A percentile compares a stretch with the other conserved stretches of the same genome.
phyloP scores from a whole-genome alignment of 2,888 invertebrate species.

The Noctuana brunneofusca region DNA sequence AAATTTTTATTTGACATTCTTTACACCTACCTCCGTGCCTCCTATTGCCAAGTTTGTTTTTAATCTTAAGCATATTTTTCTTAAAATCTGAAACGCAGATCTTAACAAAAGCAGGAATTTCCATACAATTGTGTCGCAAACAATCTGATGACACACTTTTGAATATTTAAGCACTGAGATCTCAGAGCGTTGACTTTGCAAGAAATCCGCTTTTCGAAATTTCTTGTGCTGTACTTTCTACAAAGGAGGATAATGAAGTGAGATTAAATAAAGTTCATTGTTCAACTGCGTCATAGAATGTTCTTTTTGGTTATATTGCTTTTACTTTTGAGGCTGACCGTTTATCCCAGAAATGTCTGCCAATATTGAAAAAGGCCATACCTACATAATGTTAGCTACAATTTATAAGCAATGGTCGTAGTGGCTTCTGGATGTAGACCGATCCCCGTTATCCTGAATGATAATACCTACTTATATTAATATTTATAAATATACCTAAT shows the following conservation, averaged over 20 bases:
- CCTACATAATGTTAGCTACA: too few relatives aligned
- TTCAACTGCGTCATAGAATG: background rate
- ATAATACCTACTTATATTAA: too few relatives aligned
- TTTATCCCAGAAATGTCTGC: background rate
- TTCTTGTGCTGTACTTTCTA: constrained; percentile 5
- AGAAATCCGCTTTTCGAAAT: constrained; percentile 5
- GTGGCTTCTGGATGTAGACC: too few relatives aligned
- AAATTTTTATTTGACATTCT: constrained; percentile 2
- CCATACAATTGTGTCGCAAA: constrained; percentile 28
- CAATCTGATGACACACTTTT: constrained; percentile 32
- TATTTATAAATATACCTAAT: too few relatives aligned
- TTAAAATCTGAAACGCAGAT: constrained; percentile 28
- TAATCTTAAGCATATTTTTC: constrained; percentile 24
- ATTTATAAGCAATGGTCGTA: too few relatives aligned
- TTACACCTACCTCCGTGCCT: background rate
- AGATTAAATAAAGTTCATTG: constrained; percentile 5
- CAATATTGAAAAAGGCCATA: too few relatives aligned
- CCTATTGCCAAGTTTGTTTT: constrained; percentile 25
- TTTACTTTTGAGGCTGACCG: background rate
- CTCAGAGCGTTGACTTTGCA: constrained; percentile 5
- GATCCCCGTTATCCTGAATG: too few relatives aligned
- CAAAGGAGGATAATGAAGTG: background rate
- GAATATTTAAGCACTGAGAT: constrained; percentile 24
- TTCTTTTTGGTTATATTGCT: background rate
- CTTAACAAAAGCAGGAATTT: constrained; percentile 22